Evolutionary conservation across 2,888 invertebrate genomes (phyloP).

Genomic region (Hipparchia sbordonii): DNA sequence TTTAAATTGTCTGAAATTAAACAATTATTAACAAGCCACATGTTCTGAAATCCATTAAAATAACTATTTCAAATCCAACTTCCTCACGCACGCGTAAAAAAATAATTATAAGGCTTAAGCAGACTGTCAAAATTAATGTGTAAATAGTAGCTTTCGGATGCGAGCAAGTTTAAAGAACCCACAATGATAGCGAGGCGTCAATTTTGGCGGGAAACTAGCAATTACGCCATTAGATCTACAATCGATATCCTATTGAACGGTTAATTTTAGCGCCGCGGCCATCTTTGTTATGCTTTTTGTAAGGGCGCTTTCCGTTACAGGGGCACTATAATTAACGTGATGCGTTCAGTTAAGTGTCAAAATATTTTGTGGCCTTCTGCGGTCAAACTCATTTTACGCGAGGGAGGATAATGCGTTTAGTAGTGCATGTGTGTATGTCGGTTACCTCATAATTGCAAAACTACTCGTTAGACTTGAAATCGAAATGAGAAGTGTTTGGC

Average conservation of each 20-base stretch:
- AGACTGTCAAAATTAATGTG: constrained; percentile 79
- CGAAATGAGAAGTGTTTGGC: no score
- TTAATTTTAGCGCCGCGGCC: constrained; percentile 57
- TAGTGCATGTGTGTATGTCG: not conserved
- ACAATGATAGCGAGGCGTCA: constrained; percentile 69
- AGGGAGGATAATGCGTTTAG: not conserved
- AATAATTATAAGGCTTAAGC: constrained; percentile 77
- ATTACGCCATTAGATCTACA: constrained; percentile 78
- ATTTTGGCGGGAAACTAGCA: constrained; percentile 72
- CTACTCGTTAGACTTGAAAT: not conserved
- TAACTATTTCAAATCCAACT: constrained; percentile 58
- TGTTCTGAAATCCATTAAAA: constrained; percentile 70
- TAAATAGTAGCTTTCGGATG: constrained; percentile 73
- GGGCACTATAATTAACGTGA: constrained; percentile 64
- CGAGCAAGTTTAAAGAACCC: constrained; percentile 59
- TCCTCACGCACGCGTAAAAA: constrained; percentile 67
- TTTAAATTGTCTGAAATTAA: constrained; percentile 23
- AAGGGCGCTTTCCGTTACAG: constrained; percentile 54
- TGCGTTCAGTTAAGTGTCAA: constrained; percentile 65
- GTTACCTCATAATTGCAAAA: no score
- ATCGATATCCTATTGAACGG: constrained; percentile 77
- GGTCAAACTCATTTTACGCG: constrained; percentile 14
- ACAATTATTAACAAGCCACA: constrained; percentile 48
- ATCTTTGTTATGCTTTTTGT: constrained; percentile 51
- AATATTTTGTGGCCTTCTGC: constrained; percentile 57